Conservation (phyloP, 2,888 invertebrate genomes). For the Helicoverpa assulta region DNA sequence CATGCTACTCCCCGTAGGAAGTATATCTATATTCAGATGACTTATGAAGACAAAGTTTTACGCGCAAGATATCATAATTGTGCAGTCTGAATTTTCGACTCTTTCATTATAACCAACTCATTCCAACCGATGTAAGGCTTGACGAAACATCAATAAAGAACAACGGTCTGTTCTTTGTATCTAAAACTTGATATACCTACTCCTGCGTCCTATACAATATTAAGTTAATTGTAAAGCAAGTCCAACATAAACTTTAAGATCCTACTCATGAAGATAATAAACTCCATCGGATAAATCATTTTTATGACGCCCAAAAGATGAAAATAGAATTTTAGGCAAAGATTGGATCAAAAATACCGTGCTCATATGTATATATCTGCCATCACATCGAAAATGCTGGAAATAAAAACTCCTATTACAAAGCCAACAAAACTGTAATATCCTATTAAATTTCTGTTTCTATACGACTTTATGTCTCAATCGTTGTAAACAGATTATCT, state of each 20-base stretch:
- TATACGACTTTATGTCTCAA: conserved; percentile 16
- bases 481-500: conserved; percentile 26
- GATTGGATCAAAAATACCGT: neutral
- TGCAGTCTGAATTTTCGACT: too few species aligned
- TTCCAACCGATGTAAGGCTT: conserved; percentile 38
- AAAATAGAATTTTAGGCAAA: neutral
- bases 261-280: neutral
- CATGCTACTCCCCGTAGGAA: too few species aligned
- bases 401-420: conserved; percentile 1
- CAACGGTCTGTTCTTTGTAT: neutral
- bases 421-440: conserved; percentile 2
- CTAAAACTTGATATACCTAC: too few species aligned
- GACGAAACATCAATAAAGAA: neutral
- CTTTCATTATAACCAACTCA: neutral
- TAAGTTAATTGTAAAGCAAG: too few species aligned
- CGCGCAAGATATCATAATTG: neutral
- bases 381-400: conserved; percentile 9
- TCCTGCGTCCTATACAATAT: too few species aligned
- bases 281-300: neutral
- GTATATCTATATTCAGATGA: too few species aligned
- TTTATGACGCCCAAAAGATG: neutral
- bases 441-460: neutral
- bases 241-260: too few species aligned
- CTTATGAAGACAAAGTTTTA: too few species aligned
- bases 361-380: conserved; percentile 13